phyloP scores from a whole-genome alignment of 2,888 invertebrate genomes.

The Clunio marinus region DNA sequence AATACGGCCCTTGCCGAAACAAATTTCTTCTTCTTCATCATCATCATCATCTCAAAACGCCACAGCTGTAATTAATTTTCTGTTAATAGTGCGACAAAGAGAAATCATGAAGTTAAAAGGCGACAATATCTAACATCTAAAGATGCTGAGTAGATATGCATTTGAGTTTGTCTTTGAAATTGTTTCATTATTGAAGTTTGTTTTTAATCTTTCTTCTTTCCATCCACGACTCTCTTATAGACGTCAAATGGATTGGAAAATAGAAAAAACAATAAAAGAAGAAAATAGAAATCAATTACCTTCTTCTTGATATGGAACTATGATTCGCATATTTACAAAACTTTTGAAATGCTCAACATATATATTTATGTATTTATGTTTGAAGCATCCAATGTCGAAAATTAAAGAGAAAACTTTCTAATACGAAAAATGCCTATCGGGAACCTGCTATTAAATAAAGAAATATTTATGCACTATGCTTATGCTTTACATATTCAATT shows the following conservation, averaged over 20 bases:
- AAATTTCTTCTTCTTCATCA: not conserved
- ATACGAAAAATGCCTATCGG: not conserved
- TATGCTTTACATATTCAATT: too few species aligned
- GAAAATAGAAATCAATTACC: constrained; percentile 13
- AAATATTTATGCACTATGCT: too few species aligned
- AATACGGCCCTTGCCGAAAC: not conserved
- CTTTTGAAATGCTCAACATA: too few species aligned
- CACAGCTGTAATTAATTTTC: not conserved
- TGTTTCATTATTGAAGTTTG: too few species aligned
- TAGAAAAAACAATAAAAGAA: too few species aligned
- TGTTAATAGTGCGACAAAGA: not conserved
- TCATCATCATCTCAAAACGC: not conserved
- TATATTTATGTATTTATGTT: not conserved
- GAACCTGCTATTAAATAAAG: constrained; percentile 21
- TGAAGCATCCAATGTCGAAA: not conserved
- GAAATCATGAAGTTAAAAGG: not conserved
- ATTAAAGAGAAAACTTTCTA: constrained; percentile 23
- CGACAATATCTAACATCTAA: too few species aligned
- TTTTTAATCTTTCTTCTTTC: too few species aligned
- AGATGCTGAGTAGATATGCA: too few species aligned
- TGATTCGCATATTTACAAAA: too few species aligned
- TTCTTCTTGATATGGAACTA: not conserved
- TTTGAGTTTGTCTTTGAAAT: too few species aligned
- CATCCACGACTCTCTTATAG: too few species aligned
- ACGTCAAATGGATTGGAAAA: too few species aligned